Percentiles rank a stretch among this genome's conserved stretches.
phyloP scores from a whole-genome alignment of 1,140 invertebrate genomes.

The Pararge aegeria region DNA sequence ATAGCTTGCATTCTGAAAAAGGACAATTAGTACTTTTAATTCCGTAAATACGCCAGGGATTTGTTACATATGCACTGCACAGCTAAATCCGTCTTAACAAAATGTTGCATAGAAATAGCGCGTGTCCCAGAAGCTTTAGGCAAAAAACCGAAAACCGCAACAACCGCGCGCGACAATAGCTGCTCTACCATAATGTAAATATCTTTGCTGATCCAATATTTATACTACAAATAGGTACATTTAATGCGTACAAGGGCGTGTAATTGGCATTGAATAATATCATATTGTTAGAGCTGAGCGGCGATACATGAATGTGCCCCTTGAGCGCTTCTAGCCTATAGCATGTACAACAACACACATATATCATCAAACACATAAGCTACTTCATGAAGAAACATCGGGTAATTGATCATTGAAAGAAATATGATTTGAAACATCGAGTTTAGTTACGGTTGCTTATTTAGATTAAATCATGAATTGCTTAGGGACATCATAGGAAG shows the following conservation, averaged over 20 bases:
- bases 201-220: not conserved
- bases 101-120: no score
- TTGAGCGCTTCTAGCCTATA: not conserved
- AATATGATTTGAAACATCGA: constrained; percentile 4
- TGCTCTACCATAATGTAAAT: not conserved
- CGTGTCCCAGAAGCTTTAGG: no score
- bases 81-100: no score
- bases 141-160: no score
- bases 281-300: not conserved
- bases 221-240: not conserved
- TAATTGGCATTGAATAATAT: constrained; percentile 20
- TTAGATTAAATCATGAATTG: constrained; percentile 3
- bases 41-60: no score
- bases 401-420: no score
- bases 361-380: not conserved
- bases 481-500: not conserved
- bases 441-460: not conserved
- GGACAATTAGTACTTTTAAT: no score
- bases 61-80: no score
- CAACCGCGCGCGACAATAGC: no score
- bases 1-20: no score
- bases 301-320: constrained; percentile 4
- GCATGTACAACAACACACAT: not conserved
- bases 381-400: no score
- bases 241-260: constrained; percentile 15